Base-by-base conservation (phyloP, 2,888 invertebrate genomes). In the Amorpha juglandis region DNA sequence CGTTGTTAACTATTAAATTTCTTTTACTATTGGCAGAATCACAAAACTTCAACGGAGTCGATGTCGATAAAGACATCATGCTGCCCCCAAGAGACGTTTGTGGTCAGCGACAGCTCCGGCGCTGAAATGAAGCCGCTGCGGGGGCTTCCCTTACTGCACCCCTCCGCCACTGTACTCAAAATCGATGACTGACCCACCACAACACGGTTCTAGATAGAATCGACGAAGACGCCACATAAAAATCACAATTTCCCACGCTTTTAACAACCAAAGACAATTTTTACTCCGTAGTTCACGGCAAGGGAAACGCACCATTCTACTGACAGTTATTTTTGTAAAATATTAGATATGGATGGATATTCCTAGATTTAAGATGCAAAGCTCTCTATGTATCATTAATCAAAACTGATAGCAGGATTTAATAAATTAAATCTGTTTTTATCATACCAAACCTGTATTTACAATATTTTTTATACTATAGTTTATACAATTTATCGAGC, bases 11-110 rank as follows among this genome's bases (percentile, higher is more conserved):
- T 16, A n/a, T 8, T 12, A 47, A 6, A 8, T n/a, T 47, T 45
- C 8, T 6, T 33, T 2, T 47, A 21, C 55, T 12, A 27, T 53
- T 65, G n/a, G 7, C 86, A 92, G 92, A 85, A 79, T 65, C 92
- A 91, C 84, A 91, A 90, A 75, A 86, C 85, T 14, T 91, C 92
- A 12, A 86, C 86, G 19, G 92, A 92, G 66, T 92, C 92, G 53
- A 83, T 90, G 82, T 90, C 91, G 63, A 83, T 90, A 83, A 92
- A 91, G 84, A 89, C 88, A 52, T 90, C 92, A 66, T 91, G 90
- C 78, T 92, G 92, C 71, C 86, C 86, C 71, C 90, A 89, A 69
- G 92, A 92, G 73, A 88, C 91, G 66, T 71, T 88, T 66, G 71
- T 91, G 51, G 79, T 89, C 71, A 90, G 88, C 77, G 89, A 89